Evolutionary conservation across 1,140 invertebrate genomes (phyloP).

Genomic region (Hyposmocoma kahamanoa): DNA sequence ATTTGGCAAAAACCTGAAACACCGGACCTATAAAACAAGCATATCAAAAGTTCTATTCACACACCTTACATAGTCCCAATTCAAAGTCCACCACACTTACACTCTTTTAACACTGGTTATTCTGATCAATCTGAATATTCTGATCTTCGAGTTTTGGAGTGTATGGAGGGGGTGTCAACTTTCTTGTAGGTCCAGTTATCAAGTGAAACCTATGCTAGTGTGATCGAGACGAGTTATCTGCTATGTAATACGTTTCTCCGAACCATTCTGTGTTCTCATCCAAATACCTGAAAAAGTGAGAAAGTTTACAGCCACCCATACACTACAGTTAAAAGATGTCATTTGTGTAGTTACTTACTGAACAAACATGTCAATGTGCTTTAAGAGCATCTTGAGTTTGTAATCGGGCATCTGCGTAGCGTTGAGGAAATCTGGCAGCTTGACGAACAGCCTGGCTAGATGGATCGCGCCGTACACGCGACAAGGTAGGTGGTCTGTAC

Average conservation of each 20-base stretch:
- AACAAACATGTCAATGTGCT: slow-evolving; percentile 66
- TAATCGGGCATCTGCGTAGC: slow-evolving; percentile 65
- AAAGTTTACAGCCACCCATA: neutral
- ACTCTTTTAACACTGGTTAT: too few species aligned
- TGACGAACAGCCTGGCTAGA: slow-evolving; percentile 64
- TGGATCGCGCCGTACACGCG: slow-evolving; percentile 67
- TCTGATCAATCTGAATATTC: too few species aligned
- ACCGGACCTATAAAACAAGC: too few species aligned
- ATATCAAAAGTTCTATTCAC: too few species aligned
- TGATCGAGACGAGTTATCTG: slow-evolving; percentile 49
- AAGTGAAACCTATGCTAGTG: too few species aligned
- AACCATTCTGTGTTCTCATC: slow-evolving; percentile 70
- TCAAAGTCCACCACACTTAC: too few species aligned
- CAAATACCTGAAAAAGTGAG: slow-evolving; percentile 48
- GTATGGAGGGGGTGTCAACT: too few species aligned
- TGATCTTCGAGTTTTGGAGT: too few species aligned
- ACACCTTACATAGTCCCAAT: too few species aligned
- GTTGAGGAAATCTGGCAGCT: slow-evolving; percentile 64
- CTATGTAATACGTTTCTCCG: slow-evolving; percentile 59
- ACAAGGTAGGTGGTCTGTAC: slow-evolving; percentile 54
- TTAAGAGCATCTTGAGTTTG: slow-evolving; percentile 60
- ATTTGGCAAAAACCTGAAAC: too few species aligned
- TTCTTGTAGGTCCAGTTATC: too few species aligned
- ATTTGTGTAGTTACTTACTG: slow-evolving; percentile 52
- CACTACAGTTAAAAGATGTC: neutral